These are phyloP conservation scores for Lamprologus sp. DNA, from an alignment of 2,113 vertebrate species.

Conservation along the genomic window DNA sequence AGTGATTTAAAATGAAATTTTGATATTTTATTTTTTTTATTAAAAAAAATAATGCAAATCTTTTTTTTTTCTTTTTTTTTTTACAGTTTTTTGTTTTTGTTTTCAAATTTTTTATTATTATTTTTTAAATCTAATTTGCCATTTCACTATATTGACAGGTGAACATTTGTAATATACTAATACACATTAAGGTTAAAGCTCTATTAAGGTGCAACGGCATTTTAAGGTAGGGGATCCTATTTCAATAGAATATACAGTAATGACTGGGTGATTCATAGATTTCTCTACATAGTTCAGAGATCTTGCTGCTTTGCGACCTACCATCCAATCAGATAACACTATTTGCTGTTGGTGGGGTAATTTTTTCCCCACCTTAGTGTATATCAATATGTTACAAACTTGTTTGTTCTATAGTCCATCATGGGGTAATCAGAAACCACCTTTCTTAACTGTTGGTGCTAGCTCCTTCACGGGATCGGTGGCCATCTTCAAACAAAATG, in stretches of 20 bases:
- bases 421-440: not conserved
- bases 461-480: not conserved
- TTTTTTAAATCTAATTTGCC: not conserved
- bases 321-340: not conserved
- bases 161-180: not conserved
- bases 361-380: not conserved
- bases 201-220: not conserved
- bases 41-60: not conserved
- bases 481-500: not conserved
- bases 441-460: not conserved
- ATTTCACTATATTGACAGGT: not conserved
- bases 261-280: not conserved
- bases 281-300: not conserved
- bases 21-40: not conserved
- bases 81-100: not conserved
- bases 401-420: not conserved
- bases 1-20: not conserved
- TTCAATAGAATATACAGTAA: not conserved
- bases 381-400: not conserved
- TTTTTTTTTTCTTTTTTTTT: not conserved
- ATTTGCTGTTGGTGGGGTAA: not conserved
- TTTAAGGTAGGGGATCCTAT: not conserved
- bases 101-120: not conserved
- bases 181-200: not conserved
- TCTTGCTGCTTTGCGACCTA: not conserved